Base-by-base conservation (phyloP, 1,140 invertebrate genomes). In the Procambarus virginalis region DNA sequence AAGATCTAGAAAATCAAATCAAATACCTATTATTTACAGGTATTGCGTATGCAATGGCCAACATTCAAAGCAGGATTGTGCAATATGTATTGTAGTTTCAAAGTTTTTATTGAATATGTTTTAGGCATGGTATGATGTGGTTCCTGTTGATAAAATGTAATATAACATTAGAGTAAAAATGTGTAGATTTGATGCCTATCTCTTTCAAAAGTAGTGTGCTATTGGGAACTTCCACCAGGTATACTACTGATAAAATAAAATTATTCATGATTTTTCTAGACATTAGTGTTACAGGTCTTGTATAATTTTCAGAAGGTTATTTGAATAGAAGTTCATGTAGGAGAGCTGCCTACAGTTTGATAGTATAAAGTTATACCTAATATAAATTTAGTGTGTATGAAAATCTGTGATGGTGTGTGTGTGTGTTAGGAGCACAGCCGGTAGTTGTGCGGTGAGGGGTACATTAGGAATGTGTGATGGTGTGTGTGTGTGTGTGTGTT, bases 1-100 rank as follows among this genome's bases (percentile, higher is more conserved):
- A 73, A 73, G 20, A 73, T 73, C 6, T 73, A 4, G n/a, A 73
- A 73, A 73, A 73, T 73, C n/a, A 73, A 73, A 73, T 73, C 6
- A 34, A 22, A 34, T 34, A 3, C 5, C 68, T 73, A 22, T 34
- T 73, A 8, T 73, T 10, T 73, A 5, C n/a, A 34, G 5, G 8
- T 73, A 73, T 4, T 34, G 5, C 34, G 68, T 73, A 34, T 73
- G 22, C 68, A 20, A 10, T 70, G n/a, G 22, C 68, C 8, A 34
- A 73, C 68, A 64, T 20, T 64, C 17, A 34, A 73, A 73, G 68
- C 68, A 73, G 68, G 22, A 22, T 73, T 73, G 22, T 6, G 2
- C 10, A 73, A 34, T 34, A 9, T 34, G 20, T 73, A 34, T 20
- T 34, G 22, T 73, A 73, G 68, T 22, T 73, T 34, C 22, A 22